Conservation (phyloP, 2,113 vertebrate genomes). For the Tychaedon coryphoeus region DNA sequence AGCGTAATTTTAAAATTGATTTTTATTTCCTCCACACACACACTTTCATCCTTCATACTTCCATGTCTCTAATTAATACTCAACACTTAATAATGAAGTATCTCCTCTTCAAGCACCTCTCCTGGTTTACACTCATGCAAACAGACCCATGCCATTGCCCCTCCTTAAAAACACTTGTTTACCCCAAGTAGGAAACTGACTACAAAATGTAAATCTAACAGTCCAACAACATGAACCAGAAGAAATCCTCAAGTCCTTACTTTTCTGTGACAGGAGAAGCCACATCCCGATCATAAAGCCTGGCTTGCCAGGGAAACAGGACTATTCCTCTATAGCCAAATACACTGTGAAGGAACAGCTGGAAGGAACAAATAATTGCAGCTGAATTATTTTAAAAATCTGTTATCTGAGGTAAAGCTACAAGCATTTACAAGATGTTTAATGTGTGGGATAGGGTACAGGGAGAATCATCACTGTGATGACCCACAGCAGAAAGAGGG, state of each 20-base stretch:
- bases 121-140: not conserved
- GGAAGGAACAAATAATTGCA: constrained; percentile 8
- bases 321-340: constrained; percentile 97
- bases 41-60: not conserved
- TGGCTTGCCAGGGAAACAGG: constrained; percentile 97
- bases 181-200: not conserved
- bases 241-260: constrained; percentile 73
- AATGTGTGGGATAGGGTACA: not conserved
- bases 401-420: not conserved
- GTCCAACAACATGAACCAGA: not conserved
- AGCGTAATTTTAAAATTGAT: not conserved
- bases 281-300: constrained; percentile 93
- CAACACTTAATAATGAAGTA: not conserved
- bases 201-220: not conserved
- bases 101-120: not conserved
- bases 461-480: not conserved
- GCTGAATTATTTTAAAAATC: not conserved
- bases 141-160: fast-evolving
- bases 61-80: not conserved
- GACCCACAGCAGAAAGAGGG: not conserved
- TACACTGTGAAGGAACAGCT: constrained; percentile 97
- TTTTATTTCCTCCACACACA: not conserved
- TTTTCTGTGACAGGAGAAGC: constrained; percentile 87
- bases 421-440: not conserved
- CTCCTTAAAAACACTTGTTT: not conserved